Base-by-base conservation (phyloP, 1,140 invertebrate genomes). In the Aphidius ervi region DNA sequence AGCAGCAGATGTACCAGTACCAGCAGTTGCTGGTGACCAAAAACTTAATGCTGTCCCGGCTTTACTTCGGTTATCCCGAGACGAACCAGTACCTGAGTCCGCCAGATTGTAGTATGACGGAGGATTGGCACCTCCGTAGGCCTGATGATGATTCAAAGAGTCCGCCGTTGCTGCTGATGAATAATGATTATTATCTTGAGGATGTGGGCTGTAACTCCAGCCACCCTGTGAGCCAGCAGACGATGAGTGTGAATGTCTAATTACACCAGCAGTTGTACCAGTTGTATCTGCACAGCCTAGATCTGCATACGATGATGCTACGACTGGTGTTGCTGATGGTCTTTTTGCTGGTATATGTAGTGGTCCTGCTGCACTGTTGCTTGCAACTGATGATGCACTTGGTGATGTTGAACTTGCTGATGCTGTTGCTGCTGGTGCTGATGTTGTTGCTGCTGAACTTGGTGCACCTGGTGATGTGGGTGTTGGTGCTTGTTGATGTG, bases 341-440 rank as follows among this genome's bases (percentile, higher is more conserved):
- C 91, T 81, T 74, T 92, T 92, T 65, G 90, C 90, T 31, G 91
- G 91, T 78, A 93, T 92, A 79, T 93, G 91, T 2, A 92, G 80
- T 5, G 91, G 89, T 9, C 86, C 85, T 46, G 84, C 78, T 66
- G 81, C 68, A 65, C 83, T 83, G 74, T 85, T 85, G 73, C 80
- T 82, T 56, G 83, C 80, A 4, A 84, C 84, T 57, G 87, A 87
- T 10, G 87, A 87, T 62, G 86, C 85, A 68, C 78, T 77, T 31
- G 88, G 87, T 62, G 87, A 88, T 54, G 86, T 87, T 65, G 87
- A 87, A 64, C 85, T 85, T 42, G 86, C 86, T 57, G 84, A 85
- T 42, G 82, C 75, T 16, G 74, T 77, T 23, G 79, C 79, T 9
- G 82, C 75, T 43, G 85, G 82, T 63, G 86, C 83, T 65, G 80